A percentile compares a stretch with the other conserved stretches of the same genome.
phyloP scores from a whole-genome alignment of 2,888 invertebrate genomes.

The Ophion ellenae region DNA sequence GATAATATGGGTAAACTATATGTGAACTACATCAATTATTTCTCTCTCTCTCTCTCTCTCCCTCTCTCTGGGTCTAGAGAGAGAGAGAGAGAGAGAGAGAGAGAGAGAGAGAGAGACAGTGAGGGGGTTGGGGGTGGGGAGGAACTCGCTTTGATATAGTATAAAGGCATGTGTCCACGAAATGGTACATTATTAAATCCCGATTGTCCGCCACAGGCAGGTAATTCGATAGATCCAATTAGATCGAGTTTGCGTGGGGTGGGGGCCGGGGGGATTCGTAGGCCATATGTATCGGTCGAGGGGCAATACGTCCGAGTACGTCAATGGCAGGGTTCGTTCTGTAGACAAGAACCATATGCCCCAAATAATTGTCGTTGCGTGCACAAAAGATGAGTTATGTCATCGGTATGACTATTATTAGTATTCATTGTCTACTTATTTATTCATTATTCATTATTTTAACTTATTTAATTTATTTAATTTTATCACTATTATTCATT shows the following conservation, averaged over 20 bases:
- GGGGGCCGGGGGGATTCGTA: conserved; percentile 19
- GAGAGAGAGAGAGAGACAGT: background rate
- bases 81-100: background rate
- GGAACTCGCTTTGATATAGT: background rate
- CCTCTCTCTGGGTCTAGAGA: no score
- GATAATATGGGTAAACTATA: conserved; percentile 7
- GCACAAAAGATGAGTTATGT: no score
- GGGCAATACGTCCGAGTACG: conserved; percentile 1
- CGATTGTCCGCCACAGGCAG: conserved; percentile 33
- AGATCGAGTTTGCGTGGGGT: conserved; percentile 35
- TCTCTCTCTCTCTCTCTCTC: no score
- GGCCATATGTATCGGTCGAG: conserved; percentile 20
- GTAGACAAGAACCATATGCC: background rate
- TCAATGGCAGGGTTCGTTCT: conserved; percentile 22
- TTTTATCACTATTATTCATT: no score
- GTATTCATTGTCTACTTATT: no score
- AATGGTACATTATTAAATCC: conserved; percentile 35
- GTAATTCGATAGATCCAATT: conserved; percentile 60
- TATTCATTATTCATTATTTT: no score
- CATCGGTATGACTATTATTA: no score
- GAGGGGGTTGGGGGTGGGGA: background rate
- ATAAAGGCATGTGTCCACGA: conserved; percentile 19
- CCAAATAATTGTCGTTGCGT: background rate
- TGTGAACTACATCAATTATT: conserved; percentile 9
- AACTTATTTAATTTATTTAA: no score